Percentiles rank a stretch among this genome's conserved stretches.
Conservation (phyloP, 2,113 vertebrate species). For the Nettapus auritus region DNA sequence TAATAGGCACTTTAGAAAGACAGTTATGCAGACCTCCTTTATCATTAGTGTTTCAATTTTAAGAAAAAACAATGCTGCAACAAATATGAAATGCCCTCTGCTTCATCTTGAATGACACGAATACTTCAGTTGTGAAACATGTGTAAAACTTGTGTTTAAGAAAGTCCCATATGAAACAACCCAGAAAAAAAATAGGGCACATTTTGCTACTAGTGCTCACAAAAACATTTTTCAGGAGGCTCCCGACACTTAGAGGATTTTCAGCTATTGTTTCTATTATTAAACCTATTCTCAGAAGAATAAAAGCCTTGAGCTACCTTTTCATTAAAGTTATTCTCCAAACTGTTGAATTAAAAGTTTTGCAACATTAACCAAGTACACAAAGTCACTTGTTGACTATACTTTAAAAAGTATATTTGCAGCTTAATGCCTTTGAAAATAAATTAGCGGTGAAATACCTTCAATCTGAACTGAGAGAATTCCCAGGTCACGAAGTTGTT, state of each 20-base stretch:
- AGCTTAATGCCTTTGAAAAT: not conserved
- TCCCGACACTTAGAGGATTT: not conserved
- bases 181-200: not conserved
- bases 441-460: conserved; percentile 75
- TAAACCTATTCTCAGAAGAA: not conserved
- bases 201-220: not conserved
- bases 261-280: not conserved
- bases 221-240: not conserved
- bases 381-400: accelerated
- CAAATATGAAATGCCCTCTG: not conserved
- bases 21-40: not conserved
- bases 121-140: not conserved
- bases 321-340: not conserved
- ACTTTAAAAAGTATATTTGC: not conserved
- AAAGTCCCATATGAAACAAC: not conserved
- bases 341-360: not conserved
- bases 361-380: not conserved
- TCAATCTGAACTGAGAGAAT: conserved; percentile 98
- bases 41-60: not conserved
- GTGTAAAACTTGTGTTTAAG: not conserved
- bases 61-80: not conserved
- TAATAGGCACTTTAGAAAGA: accelerated
- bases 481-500: conserved; percentile 95
- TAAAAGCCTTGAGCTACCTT: not conserved
- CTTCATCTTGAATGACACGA: not conserved